A percentile compares a stretch with the other conserved stretches of the same genome.
Evolutionary conservation across 2,113 vertebrate species (phyloP).

Genomic region (Paratilapia polleni): DNA sequence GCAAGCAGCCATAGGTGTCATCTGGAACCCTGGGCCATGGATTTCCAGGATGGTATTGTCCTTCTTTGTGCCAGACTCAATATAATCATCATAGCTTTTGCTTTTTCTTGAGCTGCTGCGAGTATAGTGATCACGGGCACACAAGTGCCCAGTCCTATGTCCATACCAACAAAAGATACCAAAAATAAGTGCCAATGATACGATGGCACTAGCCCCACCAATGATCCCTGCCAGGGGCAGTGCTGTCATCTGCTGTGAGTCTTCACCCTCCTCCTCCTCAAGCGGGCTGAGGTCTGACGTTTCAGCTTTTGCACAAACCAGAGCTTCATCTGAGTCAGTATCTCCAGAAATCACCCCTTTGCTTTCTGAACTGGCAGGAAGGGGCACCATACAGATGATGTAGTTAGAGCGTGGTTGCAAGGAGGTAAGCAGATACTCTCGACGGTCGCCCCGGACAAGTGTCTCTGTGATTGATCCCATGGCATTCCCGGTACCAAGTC

Average conservation of each 20-base stretch:
- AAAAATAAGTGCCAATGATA: slow-evolving; percentile 88
- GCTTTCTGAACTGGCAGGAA: slow-evolving; percentile 81
- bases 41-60: slow-evolving; percentile 93
- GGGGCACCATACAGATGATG: slow-evolving; percentile 91
- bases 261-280: slow-evolving; percentile 78
- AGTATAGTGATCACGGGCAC: slow-evolving; percentile 83
- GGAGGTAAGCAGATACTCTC: slow-evolving; percentile 89
- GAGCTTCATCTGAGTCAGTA: slow-evolving; percentile 83
- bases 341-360: slow-evolving; percentile 80
- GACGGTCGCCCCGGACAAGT: slow-evolving; percentile 88
- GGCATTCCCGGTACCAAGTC: slow-evolving; percentile 85
- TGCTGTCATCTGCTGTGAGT: slow-evolving; percentile 74
- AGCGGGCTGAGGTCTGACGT: slow-evolving; percentile 80
- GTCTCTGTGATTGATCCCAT: slow-evolving; percentile 94
- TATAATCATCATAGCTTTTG: slow-evolving; percentile 88
- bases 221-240: slow-evolving; percentile 89
- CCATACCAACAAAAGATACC: slow-evolving; percentile 89
- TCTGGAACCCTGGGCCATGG: slow-evolving; percentile 88
- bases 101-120: slow-evolving; percentile 80
- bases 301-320: slow-evolving; percentile 91
- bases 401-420: slow-evolving; percentile 90
- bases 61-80: slow-evolving; percentile 94
- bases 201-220: slow-evolving; percentile 86
- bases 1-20: slow-evolving; percentile 88
- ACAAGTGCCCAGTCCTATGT: slow-evolving; percentile 84